Base-by-base conservation (phyloP, 2,113 vertebrate genomes). In the Acrocephalus arundinaceus region DNA sequence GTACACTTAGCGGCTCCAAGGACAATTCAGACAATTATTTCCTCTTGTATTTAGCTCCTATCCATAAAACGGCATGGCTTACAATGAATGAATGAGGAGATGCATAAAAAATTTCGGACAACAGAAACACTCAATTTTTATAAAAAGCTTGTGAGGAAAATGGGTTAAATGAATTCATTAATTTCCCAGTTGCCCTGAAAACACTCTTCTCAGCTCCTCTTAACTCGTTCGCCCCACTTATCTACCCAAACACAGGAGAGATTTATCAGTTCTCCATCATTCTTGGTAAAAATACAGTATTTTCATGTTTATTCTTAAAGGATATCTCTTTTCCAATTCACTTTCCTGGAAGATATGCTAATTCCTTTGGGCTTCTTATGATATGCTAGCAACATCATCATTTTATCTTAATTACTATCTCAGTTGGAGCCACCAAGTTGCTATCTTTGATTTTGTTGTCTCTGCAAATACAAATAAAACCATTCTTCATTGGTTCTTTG, bases 401-500 rank as follows among this genome's bases (percentile, higher is more conserved):
- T 61, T 94, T 86, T 83, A 94, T 96, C 89, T 89, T 91, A 95
- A 95, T 89, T 92, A 87, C 55, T 79, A 54, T 93, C 78, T 82
- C 30, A 48, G n/a, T 33, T 79, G 35, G 51, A 87, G 52, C 51
- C 54, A 73, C 46, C 54, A 90, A 70, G 51, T 74, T 95, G 62
- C 39, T 85, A 16, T 58, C 78, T 85, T 71, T 91, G 84, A 82
- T 75, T 85, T 81, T 79, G 25, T 76, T 81, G 49, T 73, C 71
- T 83, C 62, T 68, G 71, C 23, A 80, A 91, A 73, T 27, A 87
- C 25, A 82, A 89, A 72, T 49, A 55, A 74, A 89, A 81, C 10
- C 31, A 16, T 58, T 80, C 15, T 48, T 79, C 15, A 10, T 0
- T 70, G 37, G 65, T 54, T 62, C 31, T 85, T 21, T 68, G 6